Evolutionary conservation across 2,888 invertebrate genomes (phyloP).

Genomic region (Latrodectus elegans): DNA sequence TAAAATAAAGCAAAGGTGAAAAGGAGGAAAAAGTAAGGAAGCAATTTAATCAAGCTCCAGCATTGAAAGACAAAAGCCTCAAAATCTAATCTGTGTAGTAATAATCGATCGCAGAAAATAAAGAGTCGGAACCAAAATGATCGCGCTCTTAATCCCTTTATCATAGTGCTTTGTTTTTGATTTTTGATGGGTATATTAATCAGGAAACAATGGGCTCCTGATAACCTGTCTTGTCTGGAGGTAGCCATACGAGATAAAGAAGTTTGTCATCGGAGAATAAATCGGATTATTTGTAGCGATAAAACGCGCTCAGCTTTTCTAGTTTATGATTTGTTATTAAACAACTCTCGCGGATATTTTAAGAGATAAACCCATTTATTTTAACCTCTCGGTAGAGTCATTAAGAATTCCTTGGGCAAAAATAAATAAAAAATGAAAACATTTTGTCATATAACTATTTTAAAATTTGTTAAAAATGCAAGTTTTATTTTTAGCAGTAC

Average conservation of each 20-base stretch:
- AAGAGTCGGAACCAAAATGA: conserved; percentile 21
- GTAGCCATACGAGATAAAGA: conserved; percentile 8
- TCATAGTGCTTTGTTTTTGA: conserved; percentile 7
- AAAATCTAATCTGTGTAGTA: neutral
- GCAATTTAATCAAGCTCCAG: too few species aligned
- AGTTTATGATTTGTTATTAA: neutral
- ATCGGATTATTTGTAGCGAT: conserved; percentile 19
- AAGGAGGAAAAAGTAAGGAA: too few species aligned
- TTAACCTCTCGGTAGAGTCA: too few species aligned
- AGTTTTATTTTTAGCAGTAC: too few species aligned
- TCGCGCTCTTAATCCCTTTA: conserved; percentile 20
- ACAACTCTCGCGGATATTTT: neutral
- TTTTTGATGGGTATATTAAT: conserved; percentile 26
- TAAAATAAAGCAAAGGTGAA: too few species aligned
- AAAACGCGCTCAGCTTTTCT: neutral
- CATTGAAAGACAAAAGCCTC: too few species aligned
- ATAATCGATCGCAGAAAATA: neutral
- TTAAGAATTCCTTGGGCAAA: too few species aligned
- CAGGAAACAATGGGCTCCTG: conserved; percentile 30
- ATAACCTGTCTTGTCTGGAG: conserved; percentile 24
- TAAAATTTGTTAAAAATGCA: too few species aligned
- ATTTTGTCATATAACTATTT: too few species aligned
- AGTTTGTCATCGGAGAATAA: conserved; percentile 14
- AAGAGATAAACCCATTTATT: neutral
- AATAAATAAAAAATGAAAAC: too few species aligned